Conservation (phyloP, 1,140 invertebrate species). For the Saccostrea glomerata region DNA sequence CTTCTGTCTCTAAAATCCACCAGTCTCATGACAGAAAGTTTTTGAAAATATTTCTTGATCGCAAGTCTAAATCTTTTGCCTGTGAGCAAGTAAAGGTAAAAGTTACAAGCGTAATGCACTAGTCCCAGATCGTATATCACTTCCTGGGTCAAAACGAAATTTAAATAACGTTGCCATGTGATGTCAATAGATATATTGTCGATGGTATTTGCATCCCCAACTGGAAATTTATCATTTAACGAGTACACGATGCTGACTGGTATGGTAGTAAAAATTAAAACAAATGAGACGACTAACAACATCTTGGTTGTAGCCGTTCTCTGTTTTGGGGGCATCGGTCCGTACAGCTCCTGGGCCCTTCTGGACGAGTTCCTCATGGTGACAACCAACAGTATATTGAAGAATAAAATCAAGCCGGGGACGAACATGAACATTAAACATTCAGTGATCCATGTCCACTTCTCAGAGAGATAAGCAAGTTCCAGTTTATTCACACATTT, state of each 20-base stretch:
- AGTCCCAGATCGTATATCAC: constrained; percentile 67
- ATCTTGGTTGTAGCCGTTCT: constrained; percentile 66
- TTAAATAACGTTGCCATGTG: constrained; percentile 64
- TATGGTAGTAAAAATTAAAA: constrained; percentile 68
- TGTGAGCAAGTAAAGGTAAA: constrained; percentile 68
- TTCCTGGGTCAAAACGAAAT: constrained; percentile 56
- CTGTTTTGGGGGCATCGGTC: constrained; percentile 49
- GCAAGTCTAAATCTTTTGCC: constrained; percentile 64
- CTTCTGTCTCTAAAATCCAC: constrained; percentile 30
- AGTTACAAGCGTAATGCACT: constrained; percentile 70
- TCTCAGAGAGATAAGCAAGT: constrained; percentile 30
- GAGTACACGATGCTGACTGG: constrained; percentile 67
- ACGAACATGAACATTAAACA: constrained; percentile 68
- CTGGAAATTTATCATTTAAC: constrained; percentile 58
- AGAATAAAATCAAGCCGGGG: constrained; percentile 64
- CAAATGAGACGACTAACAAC: constrained; percentile 70
- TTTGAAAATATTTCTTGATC: constrained; percentile 44
- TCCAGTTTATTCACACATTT: constrained; percentile 67
- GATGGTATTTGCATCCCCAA: not conserved
- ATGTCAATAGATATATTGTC: constrained; percentile 41
- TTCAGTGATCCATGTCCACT: constrained; percentile 64
- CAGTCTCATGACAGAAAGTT: constrained; percentile 21
- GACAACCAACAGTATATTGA: constrained; percentile 70
- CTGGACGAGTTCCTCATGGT: constrained; percentile 62
- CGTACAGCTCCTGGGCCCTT: constrained; percentile 48